phyloP scores from a whole-genome alignment of 2,888 invertebrate species.

The Tuta absoluta region DNA sequence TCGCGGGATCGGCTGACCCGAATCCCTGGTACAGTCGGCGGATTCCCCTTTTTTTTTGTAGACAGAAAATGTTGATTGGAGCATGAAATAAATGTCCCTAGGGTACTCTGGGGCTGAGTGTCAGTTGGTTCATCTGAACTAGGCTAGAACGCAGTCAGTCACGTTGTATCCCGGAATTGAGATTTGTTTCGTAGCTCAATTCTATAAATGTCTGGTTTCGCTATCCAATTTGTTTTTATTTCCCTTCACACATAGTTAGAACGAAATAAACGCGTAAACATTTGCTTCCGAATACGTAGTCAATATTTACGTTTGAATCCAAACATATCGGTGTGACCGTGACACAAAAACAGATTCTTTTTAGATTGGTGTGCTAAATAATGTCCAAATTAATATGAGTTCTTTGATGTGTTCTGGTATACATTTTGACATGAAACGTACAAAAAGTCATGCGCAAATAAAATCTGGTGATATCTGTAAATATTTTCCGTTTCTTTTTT shows the following conservation, averaged over 20 bases:
- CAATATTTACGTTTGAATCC: slow-evolving; percentile 4
- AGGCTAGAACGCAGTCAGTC: too few species aligned
- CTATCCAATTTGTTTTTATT: not conserved
- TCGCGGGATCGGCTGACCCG: slow-evolving; percentile 30
- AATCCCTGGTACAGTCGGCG: slow-evolving; percentile 15
- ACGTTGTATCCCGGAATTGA: too few species aligned
- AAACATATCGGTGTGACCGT: not conserved
- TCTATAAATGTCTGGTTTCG: too few species aligned
- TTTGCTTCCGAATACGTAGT: not conserved
- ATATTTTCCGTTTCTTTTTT: too few species aligned
- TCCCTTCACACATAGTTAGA: not conserved
- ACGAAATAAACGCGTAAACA: not conserved
- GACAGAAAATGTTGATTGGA: not conserved
- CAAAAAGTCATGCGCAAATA: not conserved
- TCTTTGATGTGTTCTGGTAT: not conserved
- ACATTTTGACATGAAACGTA: too few species aligned
- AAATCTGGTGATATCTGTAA: too few species aligned
- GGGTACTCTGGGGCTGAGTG: too few species aligned
- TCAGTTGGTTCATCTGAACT: too few species aligned
- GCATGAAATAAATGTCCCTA: too few species aligned
- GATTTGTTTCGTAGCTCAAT: too few species aligned
- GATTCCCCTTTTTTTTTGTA: not conserved
- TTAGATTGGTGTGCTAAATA: not conserved
- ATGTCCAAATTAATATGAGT: not conserved
- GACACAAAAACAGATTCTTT: not conserved